Evolutionary conservation across 2,797 vertebrate genomes (phyloP).

Genomic region (Podarcis lilfordi): DNA sequence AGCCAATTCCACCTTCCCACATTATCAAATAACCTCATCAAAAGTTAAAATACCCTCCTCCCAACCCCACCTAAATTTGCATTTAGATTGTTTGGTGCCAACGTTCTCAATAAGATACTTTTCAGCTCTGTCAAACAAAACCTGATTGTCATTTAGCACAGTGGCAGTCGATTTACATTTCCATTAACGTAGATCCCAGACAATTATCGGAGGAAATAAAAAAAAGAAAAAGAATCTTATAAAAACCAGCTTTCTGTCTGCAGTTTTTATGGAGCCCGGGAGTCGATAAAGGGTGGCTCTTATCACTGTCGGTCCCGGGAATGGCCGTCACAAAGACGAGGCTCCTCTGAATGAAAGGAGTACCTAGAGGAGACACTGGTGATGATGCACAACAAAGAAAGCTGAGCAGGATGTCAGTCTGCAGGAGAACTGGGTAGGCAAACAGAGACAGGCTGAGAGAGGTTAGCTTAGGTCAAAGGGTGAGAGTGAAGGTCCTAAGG

Average conservation of each 20-base stretch:
- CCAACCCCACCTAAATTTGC: constrained; percentile 81
- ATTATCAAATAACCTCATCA: constrained; percentile 62
- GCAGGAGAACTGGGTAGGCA: neutral
- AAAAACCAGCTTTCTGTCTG: constrained; percentile 49
- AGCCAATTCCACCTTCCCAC: constrained; percentile 49
- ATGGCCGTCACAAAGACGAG: neutral
- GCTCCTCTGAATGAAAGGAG: neutral
- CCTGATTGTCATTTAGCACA: constrained; percentile 83
- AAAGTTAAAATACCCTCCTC: constrained; percentile 61
- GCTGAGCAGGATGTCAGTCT: neutral
- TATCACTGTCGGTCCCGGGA: neutral
- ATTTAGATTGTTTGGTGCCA: constrained; percentile 84
- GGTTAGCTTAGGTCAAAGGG: neutral
- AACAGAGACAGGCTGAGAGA: neutral
- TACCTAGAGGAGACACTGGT: neutral
- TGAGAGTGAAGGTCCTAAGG: neutral
- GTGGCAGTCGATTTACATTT: constrained; percentile 81
- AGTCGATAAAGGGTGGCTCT: constrained; percentile 1
- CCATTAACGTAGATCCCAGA: constrained; percentile 81
- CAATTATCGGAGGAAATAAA: constrained; percentile 68
- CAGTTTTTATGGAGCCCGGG: constrained; percentile 19
- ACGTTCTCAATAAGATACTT: constrained; percentile 70
- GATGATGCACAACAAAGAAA: neutral
- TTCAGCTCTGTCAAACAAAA: constrained; percentile 75
- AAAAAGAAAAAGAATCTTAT: constrained; percentile 46